These are phyloP conservation scores for Anomalospiza imberbis DNA, from an alignment of 2,797 vertebrate genomes.

Conservation along the genomic window DNA sequence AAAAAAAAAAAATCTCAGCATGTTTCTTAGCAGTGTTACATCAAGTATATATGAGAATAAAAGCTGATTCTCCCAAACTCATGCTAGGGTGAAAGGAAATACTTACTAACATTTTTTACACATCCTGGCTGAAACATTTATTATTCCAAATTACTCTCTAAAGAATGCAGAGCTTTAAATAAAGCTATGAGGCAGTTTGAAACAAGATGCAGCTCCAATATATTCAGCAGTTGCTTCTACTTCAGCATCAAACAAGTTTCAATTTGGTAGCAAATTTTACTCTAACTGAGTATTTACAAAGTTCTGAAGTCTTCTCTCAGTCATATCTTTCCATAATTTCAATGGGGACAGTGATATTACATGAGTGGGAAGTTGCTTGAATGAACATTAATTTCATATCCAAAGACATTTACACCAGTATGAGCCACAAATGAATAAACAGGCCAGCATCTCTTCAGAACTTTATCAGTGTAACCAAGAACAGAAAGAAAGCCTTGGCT, in stretches of 20 bases:
- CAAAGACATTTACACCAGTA: not conserved
- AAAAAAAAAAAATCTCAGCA: not conserved
- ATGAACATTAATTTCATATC: not conserved
- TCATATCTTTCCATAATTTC: not conserved
- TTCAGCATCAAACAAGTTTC: not conserved
- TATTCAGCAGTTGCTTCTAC: not conserved
- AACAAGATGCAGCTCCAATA: not conserved
- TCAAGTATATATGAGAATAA: not conserved
- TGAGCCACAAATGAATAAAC: not conserved
- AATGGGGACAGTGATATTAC: not conserved
- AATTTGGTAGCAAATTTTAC: not conserved
- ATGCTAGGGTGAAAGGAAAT: not conserved
- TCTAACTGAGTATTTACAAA: not conserved
- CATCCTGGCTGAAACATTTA: not conserved
- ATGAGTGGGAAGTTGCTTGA: not conserved
- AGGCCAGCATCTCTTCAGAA: not conserved
- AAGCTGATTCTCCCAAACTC: not conserved
- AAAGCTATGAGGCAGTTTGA: not conserved
- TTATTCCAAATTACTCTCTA: not conserved
- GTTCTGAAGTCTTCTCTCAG: not conserved
- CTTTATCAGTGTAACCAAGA: not conserved
- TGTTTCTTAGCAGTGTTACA: not conserved
- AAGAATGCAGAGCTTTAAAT: not conserved
- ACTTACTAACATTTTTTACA: not conserved
- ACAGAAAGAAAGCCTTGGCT: not conserved